phyloP scores from a whole-genome alignment of 1,140 invertebrate genomes.

The Watersipora subatra region DNA sequence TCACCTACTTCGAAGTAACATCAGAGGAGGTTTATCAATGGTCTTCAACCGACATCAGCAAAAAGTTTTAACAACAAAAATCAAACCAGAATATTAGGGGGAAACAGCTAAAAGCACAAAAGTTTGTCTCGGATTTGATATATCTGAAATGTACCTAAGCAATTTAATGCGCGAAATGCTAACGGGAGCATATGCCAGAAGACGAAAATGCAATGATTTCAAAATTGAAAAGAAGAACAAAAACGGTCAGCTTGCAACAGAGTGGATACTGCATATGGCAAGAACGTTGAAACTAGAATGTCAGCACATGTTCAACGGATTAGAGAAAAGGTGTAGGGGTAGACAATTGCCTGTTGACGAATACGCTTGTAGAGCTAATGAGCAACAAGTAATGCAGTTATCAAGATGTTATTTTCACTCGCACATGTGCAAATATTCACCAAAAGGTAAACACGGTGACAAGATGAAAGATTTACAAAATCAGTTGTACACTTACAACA shows the following conservation, averaged over 20 bases:
- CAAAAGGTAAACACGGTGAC: background rate
- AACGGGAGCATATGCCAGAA: constrained; percentile 7
- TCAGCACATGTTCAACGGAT: background rate
- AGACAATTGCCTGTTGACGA: constrained; percentile 8
- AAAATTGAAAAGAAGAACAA: background rate
- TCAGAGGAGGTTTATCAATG: background rate
- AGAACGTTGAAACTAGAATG: background rate
- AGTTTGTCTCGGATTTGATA: constrained; percentile 11
- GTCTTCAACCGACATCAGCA: constrained; percentile 2
- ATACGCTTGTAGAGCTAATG: background rate
- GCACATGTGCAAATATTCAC: constrained; percentile 4
- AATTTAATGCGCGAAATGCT: constrained; percentile 11
- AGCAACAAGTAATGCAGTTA: constrained; percentile 5
- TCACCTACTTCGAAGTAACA: background rate
- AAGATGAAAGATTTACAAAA: background rate
- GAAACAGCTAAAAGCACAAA: constrained; percentile 1
- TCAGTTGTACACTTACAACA: background rate
- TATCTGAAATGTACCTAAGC: constrained; percentile 12
- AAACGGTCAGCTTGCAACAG: too few relatives aligned
- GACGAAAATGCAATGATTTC: background rate
- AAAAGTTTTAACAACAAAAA: background rate
- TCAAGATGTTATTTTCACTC: constrained; percentile 14
- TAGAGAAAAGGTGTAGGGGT: background rate
- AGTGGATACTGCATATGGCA: background rate
- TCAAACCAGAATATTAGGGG: too few relatives aligned